phyloP scores from a whole-genome alignment of 2,888 invertebrate species.

The Cremastinae sp. region DNA sequence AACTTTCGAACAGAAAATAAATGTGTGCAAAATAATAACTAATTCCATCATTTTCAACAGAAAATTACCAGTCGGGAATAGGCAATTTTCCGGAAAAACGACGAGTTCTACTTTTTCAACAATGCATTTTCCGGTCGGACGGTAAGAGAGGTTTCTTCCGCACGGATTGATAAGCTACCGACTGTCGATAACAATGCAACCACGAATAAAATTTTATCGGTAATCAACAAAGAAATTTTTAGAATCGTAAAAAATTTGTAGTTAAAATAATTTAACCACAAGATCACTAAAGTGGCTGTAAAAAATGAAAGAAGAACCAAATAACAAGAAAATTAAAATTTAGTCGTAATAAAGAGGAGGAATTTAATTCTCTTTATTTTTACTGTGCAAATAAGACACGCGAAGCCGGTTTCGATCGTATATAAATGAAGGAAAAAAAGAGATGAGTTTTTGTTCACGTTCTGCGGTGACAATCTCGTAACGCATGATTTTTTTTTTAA shows the following conservation, averaged over 20 bases:
- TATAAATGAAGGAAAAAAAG: too few species aligned
- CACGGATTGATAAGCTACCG: neutral
- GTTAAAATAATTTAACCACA: neutral
- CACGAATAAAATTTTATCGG: neutral
- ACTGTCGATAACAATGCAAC: constrained; percentile 15
- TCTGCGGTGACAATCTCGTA: too few species aligned
- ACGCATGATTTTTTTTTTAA: too few species aligned
- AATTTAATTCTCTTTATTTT: neutral
- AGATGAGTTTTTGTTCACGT: too few species aligned
- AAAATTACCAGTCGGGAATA: too few species aligned
- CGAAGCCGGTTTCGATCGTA: too few species aligned
- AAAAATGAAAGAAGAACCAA: neutral
- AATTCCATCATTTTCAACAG: too few species aligned
- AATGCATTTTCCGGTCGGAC: neutral
- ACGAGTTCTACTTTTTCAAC: too few species aligned
- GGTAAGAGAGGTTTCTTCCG: neutral
- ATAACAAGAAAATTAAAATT: neutral
- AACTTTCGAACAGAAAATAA: too few species aligned
- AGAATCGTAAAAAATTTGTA: neutral
- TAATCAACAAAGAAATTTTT: constrained; percentile 24
- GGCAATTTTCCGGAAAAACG: too few species aligned
- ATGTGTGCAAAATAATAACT: too few species aligned
- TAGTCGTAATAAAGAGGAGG: neutral
- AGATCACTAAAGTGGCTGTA: neutral
- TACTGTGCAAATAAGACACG: neutral